Conservation (phyloP, 2,113 vertebrate species). For the Martes martes region DNA sequence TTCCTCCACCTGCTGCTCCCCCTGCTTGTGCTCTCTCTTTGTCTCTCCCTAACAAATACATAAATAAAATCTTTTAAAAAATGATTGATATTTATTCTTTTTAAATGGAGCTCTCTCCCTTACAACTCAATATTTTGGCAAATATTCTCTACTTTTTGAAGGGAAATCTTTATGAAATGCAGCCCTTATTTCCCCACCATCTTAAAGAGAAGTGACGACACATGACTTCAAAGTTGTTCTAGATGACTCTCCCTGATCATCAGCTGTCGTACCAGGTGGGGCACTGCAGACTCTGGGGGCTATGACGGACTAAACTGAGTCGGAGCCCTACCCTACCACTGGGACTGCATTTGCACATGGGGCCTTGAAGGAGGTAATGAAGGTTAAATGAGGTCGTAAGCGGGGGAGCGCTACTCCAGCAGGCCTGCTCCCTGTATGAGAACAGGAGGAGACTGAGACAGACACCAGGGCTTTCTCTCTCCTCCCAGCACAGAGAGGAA, state of each 20-base stretch:
- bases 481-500: not conserved
- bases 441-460: too few relatives aligned
- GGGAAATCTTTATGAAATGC: not conserved
- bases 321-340: not conserved
- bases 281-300: not conserved
- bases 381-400: not conserved
- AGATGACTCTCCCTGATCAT: not conserved
- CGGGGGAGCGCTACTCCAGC: not conserved
- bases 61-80: not conserved
- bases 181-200: not conserved
- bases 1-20: not conserved
- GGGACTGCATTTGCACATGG: too few relatives aligned
- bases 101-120: not conserved
- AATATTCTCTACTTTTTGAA: not conserved
- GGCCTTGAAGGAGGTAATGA: not conserved
- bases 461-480: not conserved
- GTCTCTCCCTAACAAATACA: not conserved
- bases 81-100: not conserved
- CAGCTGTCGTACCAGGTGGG: rapidly evolving
- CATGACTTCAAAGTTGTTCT: not conserved
- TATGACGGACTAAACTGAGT: not conserved
- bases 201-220: not conserved
- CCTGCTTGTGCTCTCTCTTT: not conserved
- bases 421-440: not conserved
- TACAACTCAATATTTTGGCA: not conserved